phyloP scores from a whole-genome alignment of 2,888 invertebrate genomes.

The Ganaspis brasiliensis region DNA sequence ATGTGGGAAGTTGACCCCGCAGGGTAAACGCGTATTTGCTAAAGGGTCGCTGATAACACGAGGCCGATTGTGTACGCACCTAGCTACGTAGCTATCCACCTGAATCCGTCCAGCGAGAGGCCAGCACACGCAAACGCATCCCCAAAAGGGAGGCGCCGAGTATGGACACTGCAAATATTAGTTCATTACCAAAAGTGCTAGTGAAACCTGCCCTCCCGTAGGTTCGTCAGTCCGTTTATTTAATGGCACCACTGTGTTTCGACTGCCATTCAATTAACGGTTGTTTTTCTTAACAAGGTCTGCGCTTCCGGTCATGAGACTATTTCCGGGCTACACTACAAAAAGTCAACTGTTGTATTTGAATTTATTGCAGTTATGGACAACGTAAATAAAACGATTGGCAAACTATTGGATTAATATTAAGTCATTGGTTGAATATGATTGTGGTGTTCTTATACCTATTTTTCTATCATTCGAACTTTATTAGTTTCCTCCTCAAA shows the following conservation, averaged over 20 bases:
- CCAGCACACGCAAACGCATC: constrained; percentile 26
- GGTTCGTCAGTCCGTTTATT: constrained; percentile 70
- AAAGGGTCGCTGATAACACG: constrained; percentile 76
- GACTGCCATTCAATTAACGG: constrained; percentile 43
- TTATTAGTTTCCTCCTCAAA: no score
- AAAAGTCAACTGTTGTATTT: background rate
- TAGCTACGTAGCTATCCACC: constrained; percentile 61
- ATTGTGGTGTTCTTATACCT: no score
- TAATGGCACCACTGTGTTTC: constrained; percentile 68
- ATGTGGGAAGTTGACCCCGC: background rate
- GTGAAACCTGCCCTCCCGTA: constrained; percentile 62
- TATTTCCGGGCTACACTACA: constrained; percentile 5
- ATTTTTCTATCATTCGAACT: background rate
- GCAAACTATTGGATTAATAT: no score
- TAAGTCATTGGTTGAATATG: no score
- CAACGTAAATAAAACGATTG: no score
- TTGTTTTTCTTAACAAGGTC: constrained; percentile 35
- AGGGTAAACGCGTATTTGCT: constrained; percentile 72
- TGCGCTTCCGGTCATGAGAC: constrained; percentile 27
- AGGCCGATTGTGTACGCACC: constrained; percentile 69
- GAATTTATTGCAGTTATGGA: background rate
- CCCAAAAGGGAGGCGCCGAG: constrained; percentile 61
- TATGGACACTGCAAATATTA: constrained; percentile 79
- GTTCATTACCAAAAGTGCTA: constrained; percentile 80
- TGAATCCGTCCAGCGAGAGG: constrained; percentile 51